Percentiles rank a stretch among this genome's conserved stretches.
phyloP scores from a whole-genome alignment of 2,888 invertebrate genomes.

The Lathronympha strigana region DNA sequence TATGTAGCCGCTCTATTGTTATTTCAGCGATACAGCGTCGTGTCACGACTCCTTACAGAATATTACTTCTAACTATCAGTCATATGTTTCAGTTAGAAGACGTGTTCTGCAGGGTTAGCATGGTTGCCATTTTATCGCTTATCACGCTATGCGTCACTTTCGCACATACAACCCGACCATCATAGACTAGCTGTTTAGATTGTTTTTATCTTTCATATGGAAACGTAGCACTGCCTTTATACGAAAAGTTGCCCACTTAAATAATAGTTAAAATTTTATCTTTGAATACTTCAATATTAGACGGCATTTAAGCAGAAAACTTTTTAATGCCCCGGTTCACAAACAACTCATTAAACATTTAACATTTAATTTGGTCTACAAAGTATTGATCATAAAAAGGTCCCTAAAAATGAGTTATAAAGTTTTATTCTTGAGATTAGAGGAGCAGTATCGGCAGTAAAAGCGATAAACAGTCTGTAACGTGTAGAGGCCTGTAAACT shows the following conservation, averaged over 20 bases:
- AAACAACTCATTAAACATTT: constrained; percentile 77
- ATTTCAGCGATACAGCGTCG: constrained; percentile 45
- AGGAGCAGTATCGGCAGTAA: constrained; percentile 70
- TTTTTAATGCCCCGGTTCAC: constrained; percentile 67
- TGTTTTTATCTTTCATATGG: constrained; percentile 28
- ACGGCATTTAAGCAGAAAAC: constrained; percentile 61
- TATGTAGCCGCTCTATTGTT: constrained; percentile 47
- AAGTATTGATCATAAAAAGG: constrained; percentile 73
- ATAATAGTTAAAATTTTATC: constrained; percentile 8
- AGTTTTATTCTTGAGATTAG: constrained; percentile 80
- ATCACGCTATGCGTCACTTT: too few species aligned
- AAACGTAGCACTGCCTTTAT: not conserved
- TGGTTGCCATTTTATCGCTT: too few species aligned
- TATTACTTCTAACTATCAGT: constrained; percentile 39
- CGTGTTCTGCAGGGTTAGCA: too few species aligned
- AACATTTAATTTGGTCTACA: constrained; percentile 75
- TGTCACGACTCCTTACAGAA: constrained; percentile 38
- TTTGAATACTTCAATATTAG: constrained; percentile 7
- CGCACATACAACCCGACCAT: too few species aligned
- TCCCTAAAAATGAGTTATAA: constrained; percentile 77
- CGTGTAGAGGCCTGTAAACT: constrained; percentile 74
- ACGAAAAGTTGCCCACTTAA: not conserved
- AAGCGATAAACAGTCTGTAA: constrained; percentile 74
- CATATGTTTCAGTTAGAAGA: constrained; percentile 38
- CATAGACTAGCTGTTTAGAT: too few species aligned